These are phyloP conservation scores for Noctua pronuba DNA, from an alignment of 2,888 invertebrate species.

Conservation along the genomic window DNA sequence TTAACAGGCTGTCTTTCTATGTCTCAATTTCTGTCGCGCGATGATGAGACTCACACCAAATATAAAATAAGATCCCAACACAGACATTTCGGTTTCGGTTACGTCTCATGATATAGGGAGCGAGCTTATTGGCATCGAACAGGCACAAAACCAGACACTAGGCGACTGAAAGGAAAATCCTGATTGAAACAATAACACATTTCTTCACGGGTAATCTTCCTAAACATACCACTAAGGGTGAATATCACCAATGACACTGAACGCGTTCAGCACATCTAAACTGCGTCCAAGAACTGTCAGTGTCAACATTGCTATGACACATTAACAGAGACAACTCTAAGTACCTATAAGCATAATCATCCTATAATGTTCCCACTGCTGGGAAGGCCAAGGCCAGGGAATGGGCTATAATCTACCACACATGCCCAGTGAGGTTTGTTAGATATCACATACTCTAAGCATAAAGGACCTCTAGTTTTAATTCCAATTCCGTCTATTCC, in stretches of 20 bases:
- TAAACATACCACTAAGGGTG: background rate
- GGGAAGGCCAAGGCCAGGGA: too few relatives aligned
- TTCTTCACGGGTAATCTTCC: background rate
- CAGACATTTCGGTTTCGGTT: background rate
- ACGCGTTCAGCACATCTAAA: background rate
- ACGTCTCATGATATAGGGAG: background rate
- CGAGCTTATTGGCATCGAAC: background rate
- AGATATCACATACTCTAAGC: too few relatives aligned
- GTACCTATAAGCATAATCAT: too few relatives aligned
- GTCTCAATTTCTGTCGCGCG: too few relatives aligned
- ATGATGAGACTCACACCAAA: too few relatives aligned
- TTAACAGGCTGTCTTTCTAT: background rate
- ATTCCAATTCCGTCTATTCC: slow-evolving; percentile 69
- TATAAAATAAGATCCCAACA: too few relatives aligned
- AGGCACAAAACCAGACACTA: background rate
- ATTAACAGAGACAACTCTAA: background rate
- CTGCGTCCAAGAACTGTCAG: background rate
- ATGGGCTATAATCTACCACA: too few relatives aligned
- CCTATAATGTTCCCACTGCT: too few relatives aligned
- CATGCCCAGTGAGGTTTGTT: too few relatives aligned
- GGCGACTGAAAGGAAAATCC: too few relatives aligned
- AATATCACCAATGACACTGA: background rate
- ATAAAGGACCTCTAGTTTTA: background rate
- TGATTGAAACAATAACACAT: too few relatives aligned
- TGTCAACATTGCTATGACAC: background rate